Evolutionary conservation across 30 jellyfish, hydroid and myxozoan species (phyloP).

Genomic region (Haliclystus octoradiatus): DNA sequence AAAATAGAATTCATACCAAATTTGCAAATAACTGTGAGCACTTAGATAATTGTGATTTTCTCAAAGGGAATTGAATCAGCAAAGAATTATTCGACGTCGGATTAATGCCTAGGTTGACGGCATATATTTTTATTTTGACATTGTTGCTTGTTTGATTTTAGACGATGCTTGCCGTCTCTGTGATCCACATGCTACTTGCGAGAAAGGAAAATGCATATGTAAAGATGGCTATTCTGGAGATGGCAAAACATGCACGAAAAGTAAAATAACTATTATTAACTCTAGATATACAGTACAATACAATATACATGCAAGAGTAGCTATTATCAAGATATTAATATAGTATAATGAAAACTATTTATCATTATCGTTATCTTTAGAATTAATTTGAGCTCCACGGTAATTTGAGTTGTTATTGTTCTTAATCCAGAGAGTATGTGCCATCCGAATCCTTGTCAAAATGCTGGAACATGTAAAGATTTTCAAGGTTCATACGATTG

Average conservation of each 20-base stretch:
- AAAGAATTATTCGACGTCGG: neutral
- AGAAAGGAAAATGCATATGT: constrained; percentile 86
- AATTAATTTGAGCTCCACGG: too few relatives aligned
- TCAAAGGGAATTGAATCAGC: neutral
- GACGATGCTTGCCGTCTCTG: constrained; percentile 98
- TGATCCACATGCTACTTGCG: constrained; percentile 96
- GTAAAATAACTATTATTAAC: too few relatives aligned
- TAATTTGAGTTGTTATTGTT: too few relatives aligned
- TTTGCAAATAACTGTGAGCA: neutral
- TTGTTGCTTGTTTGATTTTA: too few relatives aligned
- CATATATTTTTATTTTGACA: too few relatives aligned
- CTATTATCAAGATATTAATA: too few relatives aligned
- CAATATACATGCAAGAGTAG: too few relatives aligned
- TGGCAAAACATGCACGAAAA: constrained; percentile 77
- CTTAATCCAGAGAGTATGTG: constrained; percentile 99
- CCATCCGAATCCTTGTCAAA: constrained; percentile 90
- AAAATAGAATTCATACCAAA: too few relatives aligned
- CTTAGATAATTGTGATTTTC: neutral
- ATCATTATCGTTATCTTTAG: too few relatives aligned
- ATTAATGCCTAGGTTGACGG: too few relatives aligned
- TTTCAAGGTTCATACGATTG: constrained; percentile 92
- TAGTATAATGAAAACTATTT: too few relatives aligned
- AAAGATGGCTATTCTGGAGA: constrained; percentile 90
- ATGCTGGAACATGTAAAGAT: constrained; percentile 98
- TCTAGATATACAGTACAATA: too few relatives aligned